Evolutionary conservation across 2,888 invertebrate species (phyloP).

Genomic region (Drosophila buzzatii): DNA sequence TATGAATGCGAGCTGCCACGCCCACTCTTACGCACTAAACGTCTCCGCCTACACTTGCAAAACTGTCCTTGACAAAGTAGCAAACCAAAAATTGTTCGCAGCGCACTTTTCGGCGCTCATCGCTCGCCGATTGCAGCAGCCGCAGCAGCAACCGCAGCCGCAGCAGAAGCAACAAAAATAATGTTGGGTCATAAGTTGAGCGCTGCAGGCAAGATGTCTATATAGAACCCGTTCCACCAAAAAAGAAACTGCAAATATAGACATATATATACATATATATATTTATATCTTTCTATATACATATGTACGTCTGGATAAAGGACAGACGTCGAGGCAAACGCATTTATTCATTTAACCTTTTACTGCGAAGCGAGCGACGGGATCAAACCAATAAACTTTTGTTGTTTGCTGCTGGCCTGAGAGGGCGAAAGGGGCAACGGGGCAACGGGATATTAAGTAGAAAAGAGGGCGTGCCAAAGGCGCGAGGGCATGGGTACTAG

Average conservation of each 20-base stretch:
- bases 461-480: neutral
- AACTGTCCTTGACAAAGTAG: conserved; percentile 58
- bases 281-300: neutral
- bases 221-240: conserved; percentile 28
- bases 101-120: conserved; percentile 43
- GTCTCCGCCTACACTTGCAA: conserved; percentile 1
- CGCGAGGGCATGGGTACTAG: rapidly evolving
- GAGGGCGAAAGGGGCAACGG: neutral
- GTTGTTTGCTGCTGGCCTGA: conserved; percentile 16
- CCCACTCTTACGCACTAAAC: neutral
- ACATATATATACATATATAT: neutral
- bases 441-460: neutral
- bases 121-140: conserved; percentile 30
- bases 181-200: conserved; percentile 65
- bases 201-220: conserved; percentile 61
- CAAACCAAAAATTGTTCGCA: conserved; percentile 44
- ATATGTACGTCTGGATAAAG: neutral
- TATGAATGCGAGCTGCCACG: neutral
- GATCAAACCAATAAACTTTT: conserved; percentile 66
- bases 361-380: conserved; percentile 26
- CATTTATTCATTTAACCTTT: conserved; percentile 64
- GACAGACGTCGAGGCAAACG: conserved; percentile 34
- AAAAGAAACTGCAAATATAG: neutral
- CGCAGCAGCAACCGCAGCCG: conserved; percentile 1
- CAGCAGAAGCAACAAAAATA: conserved; percentile 28